A percentile compares a stretch with the other conserved stretches of the same genome.
Conservation (phyloP, 1,140 invertebrate genomes). For the Drosophila baimaii region DNA sequence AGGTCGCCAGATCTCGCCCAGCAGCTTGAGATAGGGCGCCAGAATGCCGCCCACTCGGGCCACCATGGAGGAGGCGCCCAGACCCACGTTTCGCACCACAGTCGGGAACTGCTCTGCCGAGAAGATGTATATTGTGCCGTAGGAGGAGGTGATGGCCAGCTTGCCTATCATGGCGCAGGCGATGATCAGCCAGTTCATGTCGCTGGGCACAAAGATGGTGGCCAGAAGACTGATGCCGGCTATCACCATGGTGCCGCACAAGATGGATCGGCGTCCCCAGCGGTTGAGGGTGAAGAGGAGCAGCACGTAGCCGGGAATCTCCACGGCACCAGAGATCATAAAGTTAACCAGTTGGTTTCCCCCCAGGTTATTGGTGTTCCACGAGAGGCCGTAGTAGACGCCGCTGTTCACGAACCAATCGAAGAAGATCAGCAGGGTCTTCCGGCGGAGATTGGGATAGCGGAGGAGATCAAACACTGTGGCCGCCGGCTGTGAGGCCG, state of each 20-base stretch:
- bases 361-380: conserved; percentile 91
- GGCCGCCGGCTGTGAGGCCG: conserved; percentile 78
- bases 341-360: conserved; percentile 92
- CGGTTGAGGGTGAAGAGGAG: conserved; percentile 89
- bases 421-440: conserved; percentile 91
- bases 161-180: conserved; percentile 93
- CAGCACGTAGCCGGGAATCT: conserved; percentile 90
- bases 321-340: conserved; percentile 90
- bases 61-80: conserved; percentile 91
- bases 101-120: conserved; percentile 94
- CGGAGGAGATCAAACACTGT: conserved; percentile 89
- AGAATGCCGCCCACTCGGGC: conserved; percentile 91
- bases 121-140: conserved; percentile 92
- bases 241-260: conserved; percentile 89
- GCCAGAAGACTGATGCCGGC: conserved; percentile 87
- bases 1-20: conserved; percentile 88
- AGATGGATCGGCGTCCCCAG: conserved; percentile 89
- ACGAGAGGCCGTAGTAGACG: conserved; percentile 92
- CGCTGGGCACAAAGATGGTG: conserved; percentile 86
- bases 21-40: conserved; percentile 89
- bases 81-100: conserved; percentile 90
- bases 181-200: conserved; percentile 87
- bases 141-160: conserved; percentile 92
- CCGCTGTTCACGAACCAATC: conserved; percentile 92
- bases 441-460: conserved; percentile 89